These are phyloP conservation scores for Epirrhoe tristata DNA, from an alignment of 2,888 invertebrate species.

Conservation along the genomic window DNA sequence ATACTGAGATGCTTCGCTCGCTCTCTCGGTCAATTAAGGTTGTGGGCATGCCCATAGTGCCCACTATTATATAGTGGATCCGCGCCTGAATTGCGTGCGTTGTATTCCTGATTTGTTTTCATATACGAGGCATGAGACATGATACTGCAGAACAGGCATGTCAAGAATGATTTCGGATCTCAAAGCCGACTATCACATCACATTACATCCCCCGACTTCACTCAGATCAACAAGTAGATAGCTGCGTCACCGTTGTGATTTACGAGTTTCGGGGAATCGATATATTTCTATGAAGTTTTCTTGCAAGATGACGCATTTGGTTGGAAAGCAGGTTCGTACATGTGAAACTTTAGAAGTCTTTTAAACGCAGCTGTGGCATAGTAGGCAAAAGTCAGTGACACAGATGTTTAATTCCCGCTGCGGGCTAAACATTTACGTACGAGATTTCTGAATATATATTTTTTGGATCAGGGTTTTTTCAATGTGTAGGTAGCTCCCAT, in stretches of 20 bases:
- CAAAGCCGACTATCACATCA: slow-evolving; percentile 25
- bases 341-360: background rate
- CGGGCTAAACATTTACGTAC: too few relatives aligned
- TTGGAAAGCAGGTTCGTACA: slow-evolving; percentile 7
- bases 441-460: too few relatives aligned
- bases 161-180: slow-evolving; percentile 3
- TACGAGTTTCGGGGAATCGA: slow-evolving; percentile 55
- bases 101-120: background rate
- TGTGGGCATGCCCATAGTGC: too few relatives aligned
- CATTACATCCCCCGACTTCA: slow-evolving; percentile 20
- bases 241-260: slow-evolving; percentile 59
- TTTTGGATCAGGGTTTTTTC: too few relatives aligned
- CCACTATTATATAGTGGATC: too few relatives aligned
- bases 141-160: slow-evolving; percentile 1
- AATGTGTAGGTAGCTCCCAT: too few relatives aligned
- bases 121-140: background rate
- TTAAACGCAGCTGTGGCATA: too few relatives aligned
- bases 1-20: too few relatives aligned
- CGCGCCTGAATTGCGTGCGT: too few relatives aligned
- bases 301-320: background rate
- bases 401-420: too few relatives aligned
- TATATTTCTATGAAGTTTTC: slow-evolving; percentile 53
- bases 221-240: slow-evolving; percentile 64
- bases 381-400: too few relatives aligned
- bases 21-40: too few relatives aligned